A percentile compares a stretch with the other conserved stretches of the same genome.
Conservation (phyloP, 2,797 vertebrate species). For the Anas flavirostris region DNA sequence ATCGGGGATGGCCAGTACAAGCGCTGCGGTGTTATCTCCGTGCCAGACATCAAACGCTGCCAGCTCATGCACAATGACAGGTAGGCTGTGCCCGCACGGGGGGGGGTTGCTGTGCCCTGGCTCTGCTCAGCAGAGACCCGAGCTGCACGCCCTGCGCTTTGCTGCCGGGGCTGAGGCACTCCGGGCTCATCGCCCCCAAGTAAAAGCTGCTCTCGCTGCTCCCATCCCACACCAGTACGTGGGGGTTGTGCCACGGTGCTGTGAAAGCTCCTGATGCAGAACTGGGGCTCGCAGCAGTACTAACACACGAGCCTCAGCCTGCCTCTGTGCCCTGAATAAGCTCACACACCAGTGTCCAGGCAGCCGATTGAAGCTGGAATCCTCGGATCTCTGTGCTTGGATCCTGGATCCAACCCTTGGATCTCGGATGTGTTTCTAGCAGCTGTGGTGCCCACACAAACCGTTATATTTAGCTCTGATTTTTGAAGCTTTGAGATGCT, state of each 20-base stretch:
- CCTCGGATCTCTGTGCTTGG: not conserved
- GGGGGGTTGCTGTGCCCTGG: rapidly evolving
- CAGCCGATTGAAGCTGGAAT: not conserved
- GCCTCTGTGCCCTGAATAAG: not conserved
- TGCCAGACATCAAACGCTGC: slow-evolving; percentile 91
- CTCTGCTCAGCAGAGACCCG: not conserved
- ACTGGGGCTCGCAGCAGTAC: not conserved
- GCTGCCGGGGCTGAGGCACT: not conserved
- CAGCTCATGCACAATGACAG: slow-evolving; percentile 90
- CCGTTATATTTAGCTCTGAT: not conserved
- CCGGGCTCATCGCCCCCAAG: not conserved
- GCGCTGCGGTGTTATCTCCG: slow-evolving; percentile 92
- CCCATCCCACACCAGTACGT: not conserved
- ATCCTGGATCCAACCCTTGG: not conserved
- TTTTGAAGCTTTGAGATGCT: not conserved
- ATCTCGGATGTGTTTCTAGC: not conserved
- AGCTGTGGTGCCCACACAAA: not conserved
- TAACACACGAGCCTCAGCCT: not conserved
- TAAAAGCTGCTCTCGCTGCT: not conserved
- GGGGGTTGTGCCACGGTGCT: not conserved
- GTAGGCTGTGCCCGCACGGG: slow-evolving; percentile 49
- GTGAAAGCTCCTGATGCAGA: not conserved
- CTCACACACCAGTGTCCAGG: not conserved
- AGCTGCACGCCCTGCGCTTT: not conserved
- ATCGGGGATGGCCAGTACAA: slow-evolving; percentile 98